Percentiles rank a stretch among this genome's conserved stretches.
phyloP scores from a whole-genome alignment of 2,888 invertebrate species.

The Amiota minor region DNA sequence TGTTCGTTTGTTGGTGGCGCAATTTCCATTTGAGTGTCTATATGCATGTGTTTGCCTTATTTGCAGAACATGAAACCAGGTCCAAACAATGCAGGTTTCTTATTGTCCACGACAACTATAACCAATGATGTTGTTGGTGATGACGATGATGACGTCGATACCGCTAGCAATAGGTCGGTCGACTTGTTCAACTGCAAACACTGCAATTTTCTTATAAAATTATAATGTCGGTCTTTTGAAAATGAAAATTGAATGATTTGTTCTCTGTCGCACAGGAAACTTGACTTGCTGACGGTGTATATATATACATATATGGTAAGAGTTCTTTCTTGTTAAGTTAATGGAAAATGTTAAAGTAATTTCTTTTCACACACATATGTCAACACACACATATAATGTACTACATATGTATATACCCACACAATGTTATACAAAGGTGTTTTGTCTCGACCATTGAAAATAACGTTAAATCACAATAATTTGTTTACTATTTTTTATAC shows the following conservation, averaged over 20 bases:
- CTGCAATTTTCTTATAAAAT: constrained; percentile 65
- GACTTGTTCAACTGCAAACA: constrained; percentile 41
- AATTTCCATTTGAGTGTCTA: constrained; percentile 10
- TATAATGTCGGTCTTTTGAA: constrained; percentile 54
- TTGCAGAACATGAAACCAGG: constrained; percentile 4
- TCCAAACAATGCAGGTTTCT: background rate
- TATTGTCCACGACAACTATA: too few relatives aligned
- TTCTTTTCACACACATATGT: constrained; percentile 10
- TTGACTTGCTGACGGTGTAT: too few relatives aligned
- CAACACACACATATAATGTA: background rate
- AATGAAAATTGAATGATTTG: constrained; percentile 57
- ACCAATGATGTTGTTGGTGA: too few relatives aligned
- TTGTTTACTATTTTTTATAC: too few relatives aligned
- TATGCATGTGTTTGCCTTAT: background rate
- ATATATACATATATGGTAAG: too few relatives aligned
- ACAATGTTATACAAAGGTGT: too few relatives aligned
- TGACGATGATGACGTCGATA: background rate
- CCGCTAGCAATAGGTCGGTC: constrained; percentile 17
- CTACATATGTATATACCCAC: background rate
- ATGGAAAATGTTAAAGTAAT: constrained; percentile 19
- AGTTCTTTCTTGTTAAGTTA: constrained; percentile 4
- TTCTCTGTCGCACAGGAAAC: background rate
- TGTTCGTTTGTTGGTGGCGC: background rate
- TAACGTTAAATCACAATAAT: too few relatives aligned
- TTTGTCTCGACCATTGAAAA: too few relatives aligned